Conservation (phyloP, 2,888 invertebrate species). For the Leucophenga maculata region DNA sequence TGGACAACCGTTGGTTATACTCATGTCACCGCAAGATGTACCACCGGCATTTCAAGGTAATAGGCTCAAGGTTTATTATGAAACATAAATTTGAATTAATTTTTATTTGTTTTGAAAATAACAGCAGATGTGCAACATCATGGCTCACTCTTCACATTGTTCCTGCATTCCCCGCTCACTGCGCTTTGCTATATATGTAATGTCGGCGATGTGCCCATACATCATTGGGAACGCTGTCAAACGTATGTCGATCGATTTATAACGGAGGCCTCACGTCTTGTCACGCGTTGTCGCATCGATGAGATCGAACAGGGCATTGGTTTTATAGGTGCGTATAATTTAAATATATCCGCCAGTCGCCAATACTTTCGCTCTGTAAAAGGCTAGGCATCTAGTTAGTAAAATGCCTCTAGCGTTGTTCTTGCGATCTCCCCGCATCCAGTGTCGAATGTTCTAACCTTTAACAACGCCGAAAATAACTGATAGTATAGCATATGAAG, state of each 20-base stretch:
- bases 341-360: too few relatives aligned
- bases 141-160: slow-evolving; percentile 94
- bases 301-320: slow-evolving; percentile 74
- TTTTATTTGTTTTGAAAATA: too few relatives aligned
- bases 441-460: too few relatives aligned
- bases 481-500: too few relatives aligned
- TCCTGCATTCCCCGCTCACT: slow-evolving; percentile 94
- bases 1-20: slow-evolving; percentile 92
- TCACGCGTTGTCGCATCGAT: slow-evolving; percentile 88
- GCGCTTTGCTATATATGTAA: slow-evolving; percentile 94
- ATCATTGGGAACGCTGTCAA: slow-evolving; percentile 93
- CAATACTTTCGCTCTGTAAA: too few relatives aligned
- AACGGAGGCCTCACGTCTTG: slow-evolving; percentile 87
- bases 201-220: slow-evolving; percentile 86
- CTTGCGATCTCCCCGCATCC: too few relatives aligned
- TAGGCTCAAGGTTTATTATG: neutral
- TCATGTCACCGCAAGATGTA: slow-evolving; percentile 94
- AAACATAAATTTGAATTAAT: neutral
- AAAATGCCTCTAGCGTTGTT: too few relatives aligned
- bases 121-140: slow-evolving; percentile 84
- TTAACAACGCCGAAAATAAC: too few relatives aligned
- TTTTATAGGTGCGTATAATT: slow-evolving; percentile 68
- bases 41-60: slow-evolving; percentile 87
- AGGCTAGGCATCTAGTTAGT: too few relatives aligned
- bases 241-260: slow-evolving; percentile 90